A percentile compares a stretch with the other conserved stretches of the same genome.
These are phyloP conservation scores for Onychostruthus taczanowskii DNA, from an alignment of 2,113 vertebrate genomes.

Conservation along the genomic window DNA sequence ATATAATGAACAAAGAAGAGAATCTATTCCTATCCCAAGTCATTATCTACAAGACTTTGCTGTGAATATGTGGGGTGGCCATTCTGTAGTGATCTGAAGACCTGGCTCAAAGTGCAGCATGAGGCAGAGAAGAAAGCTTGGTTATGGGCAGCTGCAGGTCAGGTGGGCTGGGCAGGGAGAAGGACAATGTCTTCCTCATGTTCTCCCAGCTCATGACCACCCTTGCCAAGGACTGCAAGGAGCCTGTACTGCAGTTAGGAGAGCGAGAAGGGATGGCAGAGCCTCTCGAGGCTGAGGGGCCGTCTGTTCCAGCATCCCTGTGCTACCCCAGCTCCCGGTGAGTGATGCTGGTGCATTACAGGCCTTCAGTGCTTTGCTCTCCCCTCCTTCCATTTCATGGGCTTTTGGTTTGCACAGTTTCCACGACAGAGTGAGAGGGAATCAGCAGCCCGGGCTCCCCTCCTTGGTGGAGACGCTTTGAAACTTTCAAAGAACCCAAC, in stretches of 20 bases:
- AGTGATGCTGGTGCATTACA: background rate
- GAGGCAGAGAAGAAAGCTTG: background rate
- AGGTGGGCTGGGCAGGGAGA: background rate
- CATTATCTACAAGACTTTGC: background rate
- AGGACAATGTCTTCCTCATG: fast-evolving
- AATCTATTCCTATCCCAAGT: background rate
- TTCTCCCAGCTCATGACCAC: background rate
- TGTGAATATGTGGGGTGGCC: fast-evolving
- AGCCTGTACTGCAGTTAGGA: background rate
- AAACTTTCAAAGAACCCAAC: constrained; percentile 59
- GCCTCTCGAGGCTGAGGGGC: fast-evolving
- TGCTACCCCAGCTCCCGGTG: background rate
- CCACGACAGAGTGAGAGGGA: background rate
- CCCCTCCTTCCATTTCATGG: background rate
- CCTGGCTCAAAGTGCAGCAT: background rate
- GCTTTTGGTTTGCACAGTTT: background rate
- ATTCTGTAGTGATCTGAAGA: background rate
- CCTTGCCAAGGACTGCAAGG: background rate
- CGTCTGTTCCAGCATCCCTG: fast-evolving
- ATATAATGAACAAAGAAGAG: background rate
- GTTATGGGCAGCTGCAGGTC: background rate
- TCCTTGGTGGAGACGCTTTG: constrained; percentile 39
- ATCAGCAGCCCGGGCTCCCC: background rate
- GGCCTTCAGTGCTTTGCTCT: constrained; percentile 1
- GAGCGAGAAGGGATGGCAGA: background rate